These are phyloP conservation scores for Cephus rjabovi DNA, from an alignment of 2,888 invertebrate species.

Conservation along the genomic window DNA sequence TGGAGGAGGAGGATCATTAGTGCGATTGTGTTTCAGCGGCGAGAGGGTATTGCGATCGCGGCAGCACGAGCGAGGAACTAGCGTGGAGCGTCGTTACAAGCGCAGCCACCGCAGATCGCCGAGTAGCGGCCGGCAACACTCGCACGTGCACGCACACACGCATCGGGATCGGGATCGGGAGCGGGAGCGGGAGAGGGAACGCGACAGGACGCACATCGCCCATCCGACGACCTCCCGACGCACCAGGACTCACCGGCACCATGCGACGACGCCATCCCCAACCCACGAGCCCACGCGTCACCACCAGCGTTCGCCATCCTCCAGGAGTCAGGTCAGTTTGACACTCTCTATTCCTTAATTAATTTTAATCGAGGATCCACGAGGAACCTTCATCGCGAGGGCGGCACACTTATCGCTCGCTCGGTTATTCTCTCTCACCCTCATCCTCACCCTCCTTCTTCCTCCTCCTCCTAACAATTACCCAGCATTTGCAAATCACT, in stretches of 20 bases:
- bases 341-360: constrained; percentile 7
- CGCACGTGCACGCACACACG: constrained; percentile 59
- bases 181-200: constrained; percentile 53
- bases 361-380: no score
- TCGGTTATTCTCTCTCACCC: no score
- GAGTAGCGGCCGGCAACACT: constrained; percentile 80
- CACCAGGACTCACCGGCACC: constrained; percentile 53
- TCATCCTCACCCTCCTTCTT: neutral
- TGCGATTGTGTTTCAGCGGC: constrained; percentile 66
- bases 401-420: no score
- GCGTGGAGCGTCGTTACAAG: constrained; percentile 85
- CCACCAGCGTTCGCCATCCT: constrained; percentile 56
- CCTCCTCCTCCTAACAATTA: constrained; percentile 11
- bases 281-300: constrained; percentile 54
- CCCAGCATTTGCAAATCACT: neutral
- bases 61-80: constrained; percentile 79
- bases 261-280: constrained; percentile 54
- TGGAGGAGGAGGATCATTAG: no score
- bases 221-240: constrained; percentile 54
- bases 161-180: constrained; percentile 54
- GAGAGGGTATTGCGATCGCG: constrained; percentile 72
- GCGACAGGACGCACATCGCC: constrained; percentile 39
- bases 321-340: constrained; percentile 63
- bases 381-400: no score
- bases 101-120: constrained; percentile 87